Evolutionary conservation across 2,113 vertebrate species (phyloP).

Genomic region (Antechinus flavipes): DNA sequence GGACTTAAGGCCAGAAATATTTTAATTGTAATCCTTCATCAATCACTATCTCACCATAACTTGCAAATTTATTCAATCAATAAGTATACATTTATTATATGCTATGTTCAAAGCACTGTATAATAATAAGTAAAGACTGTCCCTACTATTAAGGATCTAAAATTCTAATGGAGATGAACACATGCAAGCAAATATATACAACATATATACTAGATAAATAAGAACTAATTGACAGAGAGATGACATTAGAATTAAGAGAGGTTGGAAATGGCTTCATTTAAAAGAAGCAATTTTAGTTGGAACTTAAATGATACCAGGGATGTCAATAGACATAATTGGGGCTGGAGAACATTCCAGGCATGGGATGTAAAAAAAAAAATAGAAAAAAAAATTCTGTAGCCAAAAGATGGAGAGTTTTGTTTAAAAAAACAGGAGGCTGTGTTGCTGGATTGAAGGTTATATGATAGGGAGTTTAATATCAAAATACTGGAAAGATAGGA

Average conservation of each 20-base stretch:
- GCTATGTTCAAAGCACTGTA: not conserved
- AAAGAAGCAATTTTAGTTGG: too few species aligned
- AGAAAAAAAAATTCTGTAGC: not conserved
- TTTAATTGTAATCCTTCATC: not conserved
- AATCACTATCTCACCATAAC: not conserved
- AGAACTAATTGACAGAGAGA: not conserved
- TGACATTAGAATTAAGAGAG: too few species aligned
- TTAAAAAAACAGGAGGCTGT: not conserved
- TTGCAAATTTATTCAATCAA: not conserved
- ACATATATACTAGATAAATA: too few species aligned
- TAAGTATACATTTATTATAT: not conserved
- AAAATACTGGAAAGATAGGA: too few species aligned
- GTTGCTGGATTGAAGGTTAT: not conserved
- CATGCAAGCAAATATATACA: not conserved
- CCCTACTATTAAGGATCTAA: not conserved
- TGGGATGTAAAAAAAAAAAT: not conserved
- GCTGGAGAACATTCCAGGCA: too few species aligned
- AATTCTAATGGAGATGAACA: not conserved
- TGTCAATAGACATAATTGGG: not conserved
- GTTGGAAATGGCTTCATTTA: too few species aligned
- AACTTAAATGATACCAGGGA: not conserved
- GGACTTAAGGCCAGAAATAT: not conserved
- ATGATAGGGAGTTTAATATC: not conserved
- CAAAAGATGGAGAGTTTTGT: not conserved
- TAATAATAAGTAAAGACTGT: not conserved